Base-by-base conservation (phyloP, 2,797 vertebrate species). In the Chanos chanos region DNA sequence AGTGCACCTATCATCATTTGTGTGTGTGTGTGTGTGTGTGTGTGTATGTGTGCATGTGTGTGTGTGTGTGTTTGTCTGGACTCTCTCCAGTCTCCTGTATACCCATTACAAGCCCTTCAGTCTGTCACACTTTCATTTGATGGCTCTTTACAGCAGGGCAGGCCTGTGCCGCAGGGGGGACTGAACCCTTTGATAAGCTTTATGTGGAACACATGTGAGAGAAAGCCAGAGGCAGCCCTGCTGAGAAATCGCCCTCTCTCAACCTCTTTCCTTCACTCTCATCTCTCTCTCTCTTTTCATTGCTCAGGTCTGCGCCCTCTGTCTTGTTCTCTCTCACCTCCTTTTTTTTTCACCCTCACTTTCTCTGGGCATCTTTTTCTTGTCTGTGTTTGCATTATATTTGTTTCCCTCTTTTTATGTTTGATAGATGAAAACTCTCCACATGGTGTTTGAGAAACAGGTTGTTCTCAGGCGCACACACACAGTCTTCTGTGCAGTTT, bases 61-160 rank as follows among this genome's bases (percentile, higher is more conserved):
- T 40, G 48, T 60, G 50, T 61, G 41, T 49, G 56, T 65, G 56
- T 66, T 58, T 67, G 59, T 67, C 53, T 50, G 68, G 68, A 71
- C 61, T 56, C 67, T 53, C 57, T 74, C 55, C 41, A 66, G 47
- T 36, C 50, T 37, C 37, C 61, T 61, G 66, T 73, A 68, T 66
- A 66, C 57, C 68, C 68, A 73, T 76, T 71, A 73, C 67, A 71
- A 64, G 43, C 71, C 71, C 58, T 76, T 68, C 71, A 66, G 74
- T 63, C 64, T 73, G 71, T 76, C 71, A 73, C 74, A 76, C 71
- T 73, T 76, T 71, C 61, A 51, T 76, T 73, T 76, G 74, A 73
- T 76, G 71, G 58, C 74, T 73, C 71, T 71, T 76, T 76, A 76
- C 74, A 71, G 71, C 70, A 70, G 64, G 67, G 57, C 64, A 61